phyloP scores from a whole-genome alignment of 2,113 vertebrate species.

The Equus quagga region DNA sequence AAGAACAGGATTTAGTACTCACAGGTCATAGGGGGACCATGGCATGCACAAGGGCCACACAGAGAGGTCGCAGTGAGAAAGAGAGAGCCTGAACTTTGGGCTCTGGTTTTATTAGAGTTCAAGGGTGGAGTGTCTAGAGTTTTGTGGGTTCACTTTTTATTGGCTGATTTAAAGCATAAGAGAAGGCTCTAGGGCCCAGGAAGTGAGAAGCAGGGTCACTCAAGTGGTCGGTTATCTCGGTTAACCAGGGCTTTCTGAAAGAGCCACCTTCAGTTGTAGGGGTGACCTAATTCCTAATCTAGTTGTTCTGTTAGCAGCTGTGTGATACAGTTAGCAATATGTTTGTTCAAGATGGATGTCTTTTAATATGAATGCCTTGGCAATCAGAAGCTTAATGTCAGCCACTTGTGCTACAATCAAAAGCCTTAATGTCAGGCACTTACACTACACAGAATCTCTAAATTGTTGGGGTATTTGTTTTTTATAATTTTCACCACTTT shows the following conservation, averaged over 20 bases:
- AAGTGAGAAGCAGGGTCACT: background rate
- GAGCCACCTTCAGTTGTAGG: background rate
- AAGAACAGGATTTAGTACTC: background rate
- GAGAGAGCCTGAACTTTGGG: background rate
- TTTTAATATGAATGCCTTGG: background rate
- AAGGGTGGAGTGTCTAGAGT: background rate
- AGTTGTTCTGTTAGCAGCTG: background rate
- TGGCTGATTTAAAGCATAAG: background rate
- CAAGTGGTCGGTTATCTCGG: background rate
- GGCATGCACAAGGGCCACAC: background rate
- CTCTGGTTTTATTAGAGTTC: background rate
- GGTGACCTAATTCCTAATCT: background rate
- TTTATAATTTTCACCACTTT: background rate
- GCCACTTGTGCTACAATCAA: background rate
- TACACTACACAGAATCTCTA: background rate
- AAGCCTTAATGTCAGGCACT: background rate
- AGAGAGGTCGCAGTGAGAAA: background rate
- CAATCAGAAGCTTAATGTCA: background rate
- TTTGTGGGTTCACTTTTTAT: background rate
- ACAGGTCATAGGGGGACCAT: background rate
- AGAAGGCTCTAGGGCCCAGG: background rate
- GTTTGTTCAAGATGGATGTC: background rate
- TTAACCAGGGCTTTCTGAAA: background rate
- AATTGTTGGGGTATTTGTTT: background rate
- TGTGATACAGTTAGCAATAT: background rate